Conservation (phyloP, 2,888 invertebrate genomes). For the Drosophila buzzatii region DNA sequence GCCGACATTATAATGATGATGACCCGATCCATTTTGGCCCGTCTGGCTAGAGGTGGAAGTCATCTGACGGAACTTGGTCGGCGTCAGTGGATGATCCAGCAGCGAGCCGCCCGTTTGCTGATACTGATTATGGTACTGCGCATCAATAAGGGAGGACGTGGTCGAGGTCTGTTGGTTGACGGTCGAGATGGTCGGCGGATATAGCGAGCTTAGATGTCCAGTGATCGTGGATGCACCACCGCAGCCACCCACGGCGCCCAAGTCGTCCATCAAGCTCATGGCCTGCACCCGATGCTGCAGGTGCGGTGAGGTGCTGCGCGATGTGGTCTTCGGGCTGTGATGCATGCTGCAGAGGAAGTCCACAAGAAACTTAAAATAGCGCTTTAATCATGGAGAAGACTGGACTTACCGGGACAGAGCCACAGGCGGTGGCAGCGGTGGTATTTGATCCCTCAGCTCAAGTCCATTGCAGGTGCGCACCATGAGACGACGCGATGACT, state of each 20-base stretch:
- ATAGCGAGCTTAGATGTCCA: conserved; percentile 81
- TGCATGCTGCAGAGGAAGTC: conserved; percentile 76
- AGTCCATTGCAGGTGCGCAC: conserved; percentile 92
- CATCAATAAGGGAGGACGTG: conserved; percentile 84
- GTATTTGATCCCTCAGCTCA: conserved; percentile 89
- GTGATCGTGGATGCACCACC: conserved; percentile 80
- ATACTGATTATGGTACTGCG: conserved; percentile 84
- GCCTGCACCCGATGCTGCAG: conserved; percentile 85
- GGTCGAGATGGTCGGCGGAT: conserved; percentile 83
- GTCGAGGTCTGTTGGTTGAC: conserved; percentile 84
- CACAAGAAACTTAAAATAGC: neutral
- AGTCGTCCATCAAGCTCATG: conserved; percentile 84
- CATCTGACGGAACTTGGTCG: conserved; percentile 84
- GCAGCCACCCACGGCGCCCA: conserved; percentile 49
- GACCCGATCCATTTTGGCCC: conserved; percentile 69
- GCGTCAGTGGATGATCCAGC: conserved; percentile 85
- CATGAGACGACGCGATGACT: conserved; percentile 88
- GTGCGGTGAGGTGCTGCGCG: conserved; percentile 85
- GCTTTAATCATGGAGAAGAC: too few relatives aligned
- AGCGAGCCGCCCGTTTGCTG: conserved; percentile 85
- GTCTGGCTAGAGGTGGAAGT: conserved; percentile 84
- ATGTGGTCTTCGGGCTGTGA: conserved; percentile 85
- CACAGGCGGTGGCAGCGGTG: conserved; percentile 87
- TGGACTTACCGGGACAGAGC: conserved; percentile 85
- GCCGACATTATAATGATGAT: conserved; percentile 54